These are phyloP conservation scores for Andrena hattorfiana DNA, from an alignment of 2,888 invertebrate species.

Conservation along the genomic window DNA sequence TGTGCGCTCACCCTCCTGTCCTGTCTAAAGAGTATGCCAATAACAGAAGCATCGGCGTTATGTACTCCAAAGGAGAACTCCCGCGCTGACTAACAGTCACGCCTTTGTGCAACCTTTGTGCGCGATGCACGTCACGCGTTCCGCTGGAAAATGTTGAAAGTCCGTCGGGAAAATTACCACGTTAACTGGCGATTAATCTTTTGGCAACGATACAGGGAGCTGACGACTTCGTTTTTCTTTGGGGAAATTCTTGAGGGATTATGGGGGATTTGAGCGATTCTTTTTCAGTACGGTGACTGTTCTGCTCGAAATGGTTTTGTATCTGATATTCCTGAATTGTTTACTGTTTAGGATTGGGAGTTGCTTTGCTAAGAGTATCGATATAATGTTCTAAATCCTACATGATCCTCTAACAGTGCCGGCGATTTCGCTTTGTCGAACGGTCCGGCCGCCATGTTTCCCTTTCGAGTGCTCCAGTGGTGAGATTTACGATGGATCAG, in stretches of 20 bases:
- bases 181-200: slow-evolving; percentile 27
- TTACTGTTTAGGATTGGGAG: too few species aligned
- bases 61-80: slow-evolving; percentile 38
- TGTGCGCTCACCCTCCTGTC: not conserved
- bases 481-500: slow-evolving; percentile 22
- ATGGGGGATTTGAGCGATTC: too few species aligned
- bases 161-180: slow-evolving; percentile 37
- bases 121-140: not conserved
- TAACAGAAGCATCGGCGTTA: slow-evolving; percentile 50
- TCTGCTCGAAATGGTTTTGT: too few species aligned
- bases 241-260: too few species aligned
- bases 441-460: not conserved
- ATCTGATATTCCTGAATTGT: too few species aligned
- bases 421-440: not conserved
- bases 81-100: slow-evolving; percentile 36
- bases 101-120: slow-evolving; percentile 19
- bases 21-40: slow-evolving; percentile 52
- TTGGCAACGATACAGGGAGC: not conserved
- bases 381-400: too few species aligned
- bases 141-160: slow-evolving; percentile 41
- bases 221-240: slow-evolving; percentile 7
- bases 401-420: too few species aligned
- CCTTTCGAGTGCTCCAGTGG: not conserved
- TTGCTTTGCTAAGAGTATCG: too few species aligned
- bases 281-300: too few species aligned